Evolutionary conservation across 2,113 vertebrate genomes (phyloP).

Genomic region (Corythoichthys intestinalis): DNA sequence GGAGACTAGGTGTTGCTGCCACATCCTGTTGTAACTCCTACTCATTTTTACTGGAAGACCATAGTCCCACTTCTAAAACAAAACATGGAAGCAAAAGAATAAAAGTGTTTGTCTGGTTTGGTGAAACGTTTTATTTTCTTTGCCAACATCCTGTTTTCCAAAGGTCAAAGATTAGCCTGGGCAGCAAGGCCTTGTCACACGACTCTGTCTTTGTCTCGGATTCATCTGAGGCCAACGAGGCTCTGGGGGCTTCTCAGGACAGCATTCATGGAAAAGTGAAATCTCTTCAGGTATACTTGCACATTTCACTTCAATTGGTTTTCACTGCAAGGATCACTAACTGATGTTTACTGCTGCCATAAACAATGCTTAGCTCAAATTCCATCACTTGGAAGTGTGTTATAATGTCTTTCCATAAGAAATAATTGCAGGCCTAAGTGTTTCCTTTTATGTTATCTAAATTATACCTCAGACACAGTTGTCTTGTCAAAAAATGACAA

Average conservation of each 20-base stretch:
- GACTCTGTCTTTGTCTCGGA: slow-evolving; percentile 84
- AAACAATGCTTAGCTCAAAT: neutral
- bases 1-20: slow-evolving; percentile 19
- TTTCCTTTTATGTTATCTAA: neutral
- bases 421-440: neutral
- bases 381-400: neutral
- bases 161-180: slow-evolving; percentile 79
- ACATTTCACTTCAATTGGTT: neutral
- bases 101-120: neutral
- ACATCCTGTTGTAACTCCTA: slow-evolving; percentile 34
- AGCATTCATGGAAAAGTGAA: slow-evolving; percentile 81
- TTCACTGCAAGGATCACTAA: neutral
- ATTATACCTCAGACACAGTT: neutral
- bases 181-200: slow-evolving; percentile 83
- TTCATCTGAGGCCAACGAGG: slow-evolving; percentile 60
- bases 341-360: neutral
- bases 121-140: slow-evolving; percentile 8
- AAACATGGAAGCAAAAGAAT: neutral
- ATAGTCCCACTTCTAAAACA: slow-evolving; percentile 3
- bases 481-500: neutral
- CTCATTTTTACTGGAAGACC: slow-evolving; percentile 21
- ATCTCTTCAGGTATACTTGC: slow-evolving; percentile 76
- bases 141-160: slow-evolving; percentile 33
- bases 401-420: neutral
- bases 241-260: slow-evolving; percentile 73